Base-by-base conservation (phyloP, 1,140 invertebrate genomes). In the Dendroctonus ponderosae region DNA sequence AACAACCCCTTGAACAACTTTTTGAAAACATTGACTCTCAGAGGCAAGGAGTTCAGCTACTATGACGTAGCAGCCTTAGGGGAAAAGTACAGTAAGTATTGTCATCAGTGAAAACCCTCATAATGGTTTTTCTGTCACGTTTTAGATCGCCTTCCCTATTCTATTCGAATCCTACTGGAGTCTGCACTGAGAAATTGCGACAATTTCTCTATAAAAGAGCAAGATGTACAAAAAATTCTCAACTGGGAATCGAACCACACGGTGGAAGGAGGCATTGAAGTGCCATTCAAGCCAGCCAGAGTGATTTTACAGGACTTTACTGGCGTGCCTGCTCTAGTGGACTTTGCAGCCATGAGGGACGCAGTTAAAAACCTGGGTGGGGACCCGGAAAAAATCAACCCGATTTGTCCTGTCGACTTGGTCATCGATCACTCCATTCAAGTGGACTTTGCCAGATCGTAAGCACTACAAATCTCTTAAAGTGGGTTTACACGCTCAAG, bases 371-470 rank as follows among this genome's bases (percentile, higher is more conserved):
- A 84, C 42, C 81, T 99, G 7, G 91, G 90, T 1, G 94, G 93
- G 2, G 84, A 98, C 83, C 92, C 96, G 4, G 83, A 95, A 67
- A 92, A 91, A 80, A 98, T 99, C 69, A 99, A 99, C 82, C 97
- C 97, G 3, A 88, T 96, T 50, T 99, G 96, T 78, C 97, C 97
- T 6, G 93, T 95, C 3, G 97, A 99, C 82, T 83, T 99, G 61
- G 96, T 99, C 43, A 98, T 99, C 70, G 97, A 99, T 83, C 97
- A 99, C 80, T 98, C 96, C 0, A 90, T 99, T 51, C 96, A 98
- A 83, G 97, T 97, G 26, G 97, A 99, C 82, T 96, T 94, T 77
- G 87, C 87, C 6, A 84, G 94, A 80, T 89, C 86, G 93, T 96
- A 82, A 84, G 84, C 83, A 57, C 7, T 62, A 48, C 65, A 41